phyloP scores from a whole-genome alignment of 2,113 vertebrate genomes.

The Nesogale talazaci region DNA sequence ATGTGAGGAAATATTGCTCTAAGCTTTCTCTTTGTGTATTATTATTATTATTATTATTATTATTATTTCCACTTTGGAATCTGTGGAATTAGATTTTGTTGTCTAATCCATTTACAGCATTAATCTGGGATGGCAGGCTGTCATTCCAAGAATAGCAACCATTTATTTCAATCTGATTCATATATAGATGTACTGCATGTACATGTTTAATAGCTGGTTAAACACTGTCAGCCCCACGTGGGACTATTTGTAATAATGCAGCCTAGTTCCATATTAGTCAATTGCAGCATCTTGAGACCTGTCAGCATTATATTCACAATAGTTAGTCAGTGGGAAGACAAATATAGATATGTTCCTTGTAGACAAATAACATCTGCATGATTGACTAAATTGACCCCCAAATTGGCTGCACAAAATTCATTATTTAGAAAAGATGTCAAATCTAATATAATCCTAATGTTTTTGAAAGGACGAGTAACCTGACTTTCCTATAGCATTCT shows the following conservation, averaged over 20 bases:
- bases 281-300: slow-evolving; percentile 5
- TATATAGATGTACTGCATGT: not conserved
- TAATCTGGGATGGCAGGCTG: slow-evolving; percentile 19
- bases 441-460: not conserved
- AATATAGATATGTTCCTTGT: slow-evolving; percentile 41
- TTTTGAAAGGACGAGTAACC: not conserved
- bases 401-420: not conserved
- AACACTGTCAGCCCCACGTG: not conserved
- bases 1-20: not conserved
- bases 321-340: slow-evolving; percentile 21
- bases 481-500: not conserved
- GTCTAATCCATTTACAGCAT: slow-evolving; percentile 29
- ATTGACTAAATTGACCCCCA: slow-evolving; percentile 45
- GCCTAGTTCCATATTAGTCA: not conserved
- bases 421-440: slow-evolving; percentile 32
- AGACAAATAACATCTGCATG: slow-evolving; percentile 30
- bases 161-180: slow-evolving; percentile 38
- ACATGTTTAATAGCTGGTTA: slow-evolving; percentile 35
- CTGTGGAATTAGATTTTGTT: slow-evolving; percentile 25
- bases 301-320: not conserved
- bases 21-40: not conserved
- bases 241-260: slow-evolving; percentile 51
- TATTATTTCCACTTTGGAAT: not conserved
- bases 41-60: not conserved
- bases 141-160: slow-evolving; percentile 16